Evolutionary conservation across 2,113 vertebrate species (phyloP), one percentile per base, ranked within the genome.

Genomic region (Paramormyrops kingsleyae): DNA sequence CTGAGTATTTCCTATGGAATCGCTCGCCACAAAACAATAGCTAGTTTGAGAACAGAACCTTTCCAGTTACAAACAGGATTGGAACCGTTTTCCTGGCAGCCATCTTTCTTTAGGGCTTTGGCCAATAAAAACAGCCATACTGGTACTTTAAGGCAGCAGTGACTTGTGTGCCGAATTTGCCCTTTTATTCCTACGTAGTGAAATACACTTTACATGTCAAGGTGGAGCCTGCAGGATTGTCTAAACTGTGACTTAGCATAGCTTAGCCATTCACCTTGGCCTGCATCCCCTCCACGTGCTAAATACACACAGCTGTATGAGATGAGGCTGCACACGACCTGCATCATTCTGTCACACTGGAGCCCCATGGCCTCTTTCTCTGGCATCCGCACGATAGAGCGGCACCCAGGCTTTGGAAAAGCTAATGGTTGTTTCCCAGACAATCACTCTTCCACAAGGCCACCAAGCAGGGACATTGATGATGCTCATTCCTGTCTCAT

Each of bases 361-460:
- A 87, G 59, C 42, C 4, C 2, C 24, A 24, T 52, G 4, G 24
- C 42, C 24, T 15, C 46, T 31, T 24, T 62, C 46, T 27, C 87
- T 56, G 35, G 27, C 66, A 80, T 83, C 19, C 13, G 50, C 74
- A 80, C 49, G 77, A 52, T 89, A 70, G 88, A 46, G 15, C 46
- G 70, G 44, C 77, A 47, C 39, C 77, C 80, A 77, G 77, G 86
- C 35, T 70, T 84, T 87, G 52, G 90, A 90, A 88, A 66, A 24
- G 46, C 39, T 50, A 53, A 17, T 4, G 42, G 77, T 88, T 89
- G 90, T 70, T 91, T 90, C 89, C 83, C 88, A 89, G 91, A 90
- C 91, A 90, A 24, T 83, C 17, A 39, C 13, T 12, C 70, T 15
- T 87, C 17, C 17, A 13, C 21, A 77, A 56, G 35, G 83, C 56